phyloP scores from a whole-genome alignment of 2,113 vertebrate species.

The Quiscalus mexicanus region DNA sequence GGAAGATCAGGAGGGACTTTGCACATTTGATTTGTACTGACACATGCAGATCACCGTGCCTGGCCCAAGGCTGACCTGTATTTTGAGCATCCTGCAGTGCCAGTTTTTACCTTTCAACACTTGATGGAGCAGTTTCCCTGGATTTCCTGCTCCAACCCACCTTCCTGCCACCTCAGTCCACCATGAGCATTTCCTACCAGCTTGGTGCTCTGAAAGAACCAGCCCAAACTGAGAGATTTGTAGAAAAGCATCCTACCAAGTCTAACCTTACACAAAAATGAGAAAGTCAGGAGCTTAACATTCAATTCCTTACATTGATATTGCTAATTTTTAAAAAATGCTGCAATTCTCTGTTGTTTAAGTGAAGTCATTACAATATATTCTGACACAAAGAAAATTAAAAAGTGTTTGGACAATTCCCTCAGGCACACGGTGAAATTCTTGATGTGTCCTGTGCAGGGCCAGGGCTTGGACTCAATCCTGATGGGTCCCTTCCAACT shows the following conservation, averaged over 20 bases:
- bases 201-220: neutral
- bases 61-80: neutral
- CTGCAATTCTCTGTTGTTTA: neutral
- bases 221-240: neutral
- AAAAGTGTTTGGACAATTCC: neutral
- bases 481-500: neutral
- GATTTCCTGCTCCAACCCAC: neutral
- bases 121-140: conserved; percentile 61
- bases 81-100: neutral
- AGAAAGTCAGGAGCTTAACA: neutral
- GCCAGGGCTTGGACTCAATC: neutral
- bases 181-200: neutral
- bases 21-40: neutral
- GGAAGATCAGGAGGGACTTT: neutral
- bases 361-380: neutral
- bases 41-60: neutral
- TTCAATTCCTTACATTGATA: neutral
- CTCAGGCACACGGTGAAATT: neutral
- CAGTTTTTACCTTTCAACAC: conserved; percentile 55
- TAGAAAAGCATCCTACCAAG: neutral
- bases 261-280: no score
- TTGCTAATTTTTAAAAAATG: neutral
- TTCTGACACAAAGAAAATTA: neutral
- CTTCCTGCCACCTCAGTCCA: neutral
- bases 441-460: neutral